These are phyloP conservation scores for Brachionus manjavacas DNA, from an alignment of 1,140 invertebrate genomes.

Conservation along the genomic window DNA sequence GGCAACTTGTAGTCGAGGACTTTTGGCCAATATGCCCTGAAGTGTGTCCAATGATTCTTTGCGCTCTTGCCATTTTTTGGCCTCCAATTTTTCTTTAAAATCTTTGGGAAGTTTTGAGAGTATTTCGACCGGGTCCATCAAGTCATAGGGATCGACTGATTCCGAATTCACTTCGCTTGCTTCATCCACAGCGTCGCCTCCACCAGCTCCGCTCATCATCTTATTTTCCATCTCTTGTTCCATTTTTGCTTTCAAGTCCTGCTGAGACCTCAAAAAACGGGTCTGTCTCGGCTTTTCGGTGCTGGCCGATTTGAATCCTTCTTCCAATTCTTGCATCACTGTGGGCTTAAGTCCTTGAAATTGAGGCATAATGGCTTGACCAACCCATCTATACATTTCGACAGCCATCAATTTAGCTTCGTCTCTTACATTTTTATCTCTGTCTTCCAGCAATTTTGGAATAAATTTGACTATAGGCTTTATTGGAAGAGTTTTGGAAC, in stretches of 20 bases:
- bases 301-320: conserved; percentile 74
- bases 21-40: conserved; percentile 68
- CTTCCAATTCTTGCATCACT: conserved; percentile 68
- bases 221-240: conserved; percentile 64
- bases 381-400: conserved; percentile 88
- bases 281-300: conserved; percentile 68
- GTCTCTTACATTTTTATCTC: conserved; percentile 84
- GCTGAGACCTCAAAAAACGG: conserved; percentile 80
- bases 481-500: conserved; percentile 79
- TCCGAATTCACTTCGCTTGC: conserved; percentile 40
- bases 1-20: conserved; percentile 73
- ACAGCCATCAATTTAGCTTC: conserved; percentile 80
- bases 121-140: conserved; percentile 85
- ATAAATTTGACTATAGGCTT: conserved; percentile 85
- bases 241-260: conserved; percentile 63
- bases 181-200: conserved; percentile 47
- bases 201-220: conserved; percentile 57
- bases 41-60: conserved; percentile 81
- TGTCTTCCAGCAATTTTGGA: conserved; percentile 74
- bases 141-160: conserved; percentile 60
- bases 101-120: conserved; percentile 85
- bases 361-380: conserved; percentile 77
- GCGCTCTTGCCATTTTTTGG: conserved; percentile 94
- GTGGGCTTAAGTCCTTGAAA: conserved; percentile 76
- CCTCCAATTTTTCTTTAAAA: conserved; percentile 83